These are phyloP conservation scores for Aricia artaxerxes DNA, from an alignment of 2,888 invertebrate genomes.

Conservation along the genomic window DNA sequence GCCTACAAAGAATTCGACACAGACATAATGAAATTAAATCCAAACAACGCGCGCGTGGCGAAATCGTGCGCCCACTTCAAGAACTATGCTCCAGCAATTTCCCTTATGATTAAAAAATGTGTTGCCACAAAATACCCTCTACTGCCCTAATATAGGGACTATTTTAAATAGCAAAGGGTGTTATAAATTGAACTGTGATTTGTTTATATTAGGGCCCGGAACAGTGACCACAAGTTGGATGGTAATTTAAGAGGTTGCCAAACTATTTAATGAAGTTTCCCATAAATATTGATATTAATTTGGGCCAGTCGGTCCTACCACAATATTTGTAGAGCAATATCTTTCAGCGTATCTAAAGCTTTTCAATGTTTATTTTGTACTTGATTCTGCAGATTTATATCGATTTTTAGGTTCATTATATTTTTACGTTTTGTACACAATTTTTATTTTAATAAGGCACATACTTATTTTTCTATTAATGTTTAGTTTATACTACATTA, in stretches of 20 bases:
- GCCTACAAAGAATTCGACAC: slow-evolving; percentile 52
- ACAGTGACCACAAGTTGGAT: slow-evolving; percentile 53
- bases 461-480: background rate
- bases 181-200: slow-evolving; percentile 65
- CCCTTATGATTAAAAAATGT: slow-evolving; percentile 48
- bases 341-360: slow-evolving; percentile 1
- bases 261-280: slow-evolving; percentile 42
- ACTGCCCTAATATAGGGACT: slow-evolving; percentile 14
- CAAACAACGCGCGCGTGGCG: slow-evolving; percentile 68
- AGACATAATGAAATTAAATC: slow-evolving; percentile 70
- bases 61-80: slow-evolving; percentile 61
- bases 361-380: slow-evolving; percentile 20
- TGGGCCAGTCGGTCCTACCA: slow-evolving; percentile 1
- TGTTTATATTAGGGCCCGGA: slow-evolving; percentile 55
- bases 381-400: background rate
- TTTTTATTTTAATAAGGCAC: too few relatives aligned
- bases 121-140: slow-evolving; percentile 10
- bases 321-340: slow-evolving; percentile 20
- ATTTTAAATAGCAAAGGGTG: slow-evolving; percentile 51
- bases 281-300: slow-evolving; percentile 39
- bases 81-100: slow-evolving; percentile 11
- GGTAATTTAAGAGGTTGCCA: slow-evolving; percentile 44
- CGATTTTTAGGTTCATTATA: background rate
- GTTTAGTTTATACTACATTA: too few relatives aligned
- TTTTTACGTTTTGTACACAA: background rate